A percentile compares a stretch with the other conserved stretches of the same genome.
Evolutionary conservation across 2,888 invertebrate species (phyloP).

Genomic region (Salticus scenicus): DNA sequence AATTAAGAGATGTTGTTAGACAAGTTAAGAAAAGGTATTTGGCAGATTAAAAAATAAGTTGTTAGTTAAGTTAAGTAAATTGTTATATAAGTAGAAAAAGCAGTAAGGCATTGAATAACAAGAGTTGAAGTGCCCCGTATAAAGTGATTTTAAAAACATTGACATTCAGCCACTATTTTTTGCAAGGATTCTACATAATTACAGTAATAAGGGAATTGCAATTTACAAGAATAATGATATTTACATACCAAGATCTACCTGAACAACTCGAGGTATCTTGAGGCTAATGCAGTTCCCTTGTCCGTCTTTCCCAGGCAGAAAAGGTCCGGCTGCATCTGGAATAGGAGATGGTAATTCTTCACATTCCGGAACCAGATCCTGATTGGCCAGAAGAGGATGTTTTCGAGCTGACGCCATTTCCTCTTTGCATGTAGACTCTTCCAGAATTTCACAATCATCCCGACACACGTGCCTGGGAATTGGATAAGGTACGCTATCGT

Average conservation of each 20-base stretch:
- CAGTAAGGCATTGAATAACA: too few species aligned
- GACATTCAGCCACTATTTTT: too few species aligned
- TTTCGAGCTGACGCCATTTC: slow-evolving; percentile 95
- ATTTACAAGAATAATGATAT: too few species aligned
- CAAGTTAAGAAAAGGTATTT: too few species aligned
- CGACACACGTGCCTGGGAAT: slow-evolving; percentile 81
- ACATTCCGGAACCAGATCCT: slow-evolving; percentile 77
- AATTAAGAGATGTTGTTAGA: too few species aligned
- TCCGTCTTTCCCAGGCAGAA: slow-evolving; percentile 79
- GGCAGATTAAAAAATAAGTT: too few species aligned
- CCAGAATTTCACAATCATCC: slow-evolving; percentile 93
- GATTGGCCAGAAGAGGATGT: slow-evolving; percentile 90
- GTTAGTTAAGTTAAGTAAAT: too few species aligned
- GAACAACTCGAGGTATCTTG: slow-evolving; percentile 81
- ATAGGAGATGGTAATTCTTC: slow-evolving; percentile 73
- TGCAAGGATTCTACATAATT: too few species aligned
- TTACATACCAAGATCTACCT: slow-evolving; percentile 74
- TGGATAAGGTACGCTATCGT: slow-evolving; percentile 77
- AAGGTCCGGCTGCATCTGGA: slow-evolving; percentile 30
- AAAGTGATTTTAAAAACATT: too few species aligned
- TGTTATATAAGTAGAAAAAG: too few species aligned
- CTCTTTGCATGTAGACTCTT: slow-evolving; percentile 90
- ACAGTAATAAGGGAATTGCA: too few species aligned
- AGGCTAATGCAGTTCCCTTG: slow-evolving; percentile 85
- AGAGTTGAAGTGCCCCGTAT: too few species aligned